Percentiles rank a stretch among this genome's conserved stretches.
Evolutionary conservation across 1,140 invertebrate genomes (phyloP).

Genomic region (Harpegnathos saltator): DNA sequence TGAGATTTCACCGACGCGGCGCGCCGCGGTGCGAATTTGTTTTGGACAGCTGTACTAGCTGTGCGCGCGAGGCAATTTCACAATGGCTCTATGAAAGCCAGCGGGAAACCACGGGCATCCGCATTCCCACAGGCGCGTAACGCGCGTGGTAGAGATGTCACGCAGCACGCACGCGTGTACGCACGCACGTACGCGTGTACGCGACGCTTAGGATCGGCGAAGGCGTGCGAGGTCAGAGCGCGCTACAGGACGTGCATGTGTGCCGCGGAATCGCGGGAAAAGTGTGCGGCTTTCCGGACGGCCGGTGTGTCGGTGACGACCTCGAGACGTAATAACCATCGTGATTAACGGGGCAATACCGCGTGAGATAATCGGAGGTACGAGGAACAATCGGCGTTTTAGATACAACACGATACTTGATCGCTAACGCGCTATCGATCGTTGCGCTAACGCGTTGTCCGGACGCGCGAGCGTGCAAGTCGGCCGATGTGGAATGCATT

Average conservation of each 20-base stretch:
- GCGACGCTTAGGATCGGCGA: constrained; percentile 19
- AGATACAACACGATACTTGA: constrained; percentile 34
- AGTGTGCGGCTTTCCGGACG: constrained; percentile 45
- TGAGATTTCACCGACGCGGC: constrained; percentile 62
- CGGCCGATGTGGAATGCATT: constrained; percentile 44
- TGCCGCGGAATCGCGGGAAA: constrained; percentile 16
- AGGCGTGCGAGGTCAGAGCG: constrained; percentile 60
- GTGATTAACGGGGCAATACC: constrained; percentile 61
- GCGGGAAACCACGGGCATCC: constrained; percentile 72
- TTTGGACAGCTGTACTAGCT: constrained; percentile 63
- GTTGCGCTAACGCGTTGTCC: constrained; percentile 30
- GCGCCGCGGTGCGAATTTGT: constrained; percentile 60
- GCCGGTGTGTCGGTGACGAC: constrained; percentile 42
- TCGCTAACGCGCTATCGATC: too few species aligned
- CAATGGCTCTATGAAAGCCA: constrained; percentile 73
- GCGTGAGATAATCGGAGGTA: constrained; percentile 53
- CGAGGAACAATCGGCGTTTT: constrained; percentile 66
- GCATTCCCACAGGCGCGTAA: constrained; percentile 72
- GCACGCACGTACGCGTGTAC: constrained; percentile 23
- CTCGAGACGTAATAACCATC: constrained; percentile 62
- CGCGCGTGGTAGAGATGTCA: constrained; percentile 71
- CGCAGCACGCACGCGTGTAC: constrained; percentile 48
- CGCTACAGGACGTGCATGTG: constrained; percentile 44
- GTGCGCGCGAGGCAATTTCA: constrained; percentile 67
- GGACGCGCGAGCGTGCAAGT: constrained; percentile 28